Evolutionary conservation across 2,797 vertebrate genomes (phyloP).

Genomic region (Sibirionetta formosa): DNA sequence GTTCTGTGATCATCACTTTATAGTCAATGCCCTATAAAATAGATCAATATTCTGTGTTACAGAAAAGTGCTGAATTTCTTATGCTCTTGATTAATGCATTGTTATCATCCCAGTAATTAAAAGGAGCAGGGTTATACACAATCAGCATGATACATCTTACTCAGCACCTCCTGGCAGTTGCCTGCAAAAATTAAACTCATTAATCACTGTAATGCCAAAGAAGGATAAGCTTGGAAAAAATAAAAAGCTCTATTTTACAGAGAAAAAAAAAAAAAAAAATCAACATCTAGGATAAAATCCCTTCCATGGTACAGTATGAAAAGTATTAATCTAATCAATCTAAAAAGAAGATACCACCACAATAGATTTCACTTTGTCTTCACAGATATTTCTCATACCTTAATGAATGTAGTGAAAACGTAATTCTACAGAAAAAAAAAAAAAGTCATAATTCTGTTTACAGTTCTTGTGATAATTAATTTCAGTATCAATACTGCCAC

Average conservation of each 20-base stretch:
- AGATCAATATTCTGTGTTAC: slow-evolving; percentile 49
- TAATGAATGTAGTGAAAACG: neutral
- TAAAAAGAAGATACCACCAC: neutral
- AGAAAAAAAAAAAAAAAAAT: neutral
- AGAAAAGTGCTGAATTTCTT: slow-evolving; percentile 57
- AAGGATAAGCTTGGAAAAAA: slow-evolving; percentile 69
- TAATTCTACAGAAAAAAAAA: neutral
- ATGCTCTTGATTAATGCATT: slow-evolving; percentile 73
- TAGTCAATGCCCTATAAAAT: slow-evolving; percentile 12
- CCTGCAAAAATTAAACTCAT: slow-evolving; percentile 83
- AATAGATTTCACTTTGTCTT: neutral
- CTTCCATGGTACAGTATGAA: neutral
- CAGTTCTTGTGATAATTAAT: neutral
- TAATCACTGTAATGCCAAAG: slow-evolving; percentile 78
- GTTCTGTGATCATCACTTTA: slow-evolving; percentile 35
- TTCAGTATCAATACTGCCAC: neutral
- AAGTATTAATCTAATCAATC: slow-evolving; percentile 23
- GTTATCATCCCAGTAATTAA: slow-evolving; percentile 81
- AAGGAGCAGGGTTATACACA: slow-evolving; percentile 69
- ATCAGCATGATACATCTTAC: slow-evolving; percentile 78
- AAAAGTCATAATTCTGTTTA: neutral
- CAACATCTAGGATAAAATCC: slow-evolving; percentile 22
- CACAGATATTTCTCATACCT: neutral
- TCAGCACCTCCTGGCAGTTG: slow-evolving; percentile 81
- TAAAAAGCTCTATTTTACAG: slow-evolving; percentile 55